Evolutionary conservation across 2,888 invertebrate genomes (phyloP), one percentile per base, ranked within the genome.

Genomic region (Drosophila atripex): DNA sequence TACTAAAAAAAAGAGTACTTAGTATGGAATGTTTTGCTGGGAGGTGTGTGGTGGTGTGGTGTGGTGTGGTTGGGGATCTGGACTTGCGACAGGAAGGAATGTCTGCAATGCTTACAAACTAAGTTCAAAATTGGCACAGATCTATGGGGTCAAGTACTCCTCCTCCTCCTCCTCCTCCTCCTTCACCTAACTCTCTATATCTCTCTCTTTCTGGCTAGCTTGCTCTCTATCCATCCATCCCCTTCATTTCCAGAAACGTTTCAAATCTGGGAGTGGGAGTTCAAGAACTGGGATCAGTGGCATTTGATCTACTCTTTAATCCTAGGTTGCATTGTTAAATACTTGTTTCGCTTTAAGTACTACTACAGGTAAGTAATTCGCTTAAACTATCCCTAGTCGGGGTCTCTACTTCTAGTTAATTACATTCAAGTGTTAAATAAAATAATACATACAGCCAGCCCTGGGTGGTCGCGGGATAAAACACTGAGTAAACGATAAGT

Each of bases 1-100:
- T 69, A 69, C 69, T 69, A 47, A 47, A 25, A 43, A 47, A 47
- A 25, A 43, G 53, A 69, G 59, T 69, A 69, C 69, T 69, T 59
- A 30, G 47, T 66, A 41, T 58, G 69, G 69, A 69, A 69, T 69
- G 65, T 43, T 5, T 47, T 14, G n/a, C 18, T 18, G 18, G 18
- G n/a, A n/a, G n/a, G n/a, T n/a, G n/a, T n/a, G n/a, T n/a, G n/a
- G n/a, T n/a, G n/a, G n/a, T n/a, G n/a, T n/a, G n/a, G n/a, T n/a
- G n/a, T n/a, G n/a, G n/a, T n/a, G n/a, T n/a, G n/a, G 18, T 18
- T 18, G 18, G 18, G 18, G 18, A 2, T 1, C 18, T 1, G 18
- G 18, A 18, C 18, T 18, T 18, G 18, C 1, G 2, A 16, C 6
- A 39, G 30, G 47, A n/a, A 50, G 66, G 66, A 66, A 66, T 66